phyloP scores from a whole-genome alignment of 2,113 vertebrate species.

The Irena cyanogastra region DNA sequence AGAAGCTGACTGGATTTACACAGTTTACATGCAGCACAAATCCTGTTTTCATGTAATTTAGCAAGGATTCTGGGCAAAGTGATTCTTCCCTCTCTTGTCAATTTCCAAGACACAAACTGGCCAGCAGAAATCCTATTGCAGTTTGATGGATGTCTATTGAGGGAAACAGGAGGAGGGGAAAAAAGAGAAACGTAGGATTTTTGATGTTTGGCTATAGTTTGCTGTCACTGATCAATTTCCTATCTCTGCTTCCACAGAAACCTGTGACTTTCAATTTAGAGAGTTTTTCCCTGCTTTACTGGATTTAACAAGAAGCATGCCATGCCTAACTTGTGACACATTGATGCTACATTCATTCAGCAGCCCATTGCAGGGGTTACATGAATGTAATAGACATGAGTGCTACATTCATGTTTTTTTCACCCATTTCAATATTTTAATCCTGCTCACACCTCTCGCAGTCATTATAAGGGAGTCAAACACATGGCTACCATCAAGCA shows the following conservation, averaged over 20 bases:
- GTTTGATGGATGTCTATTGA: not conserved
- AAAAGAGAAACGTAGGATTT: not conserved
- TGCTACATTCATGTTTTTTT: not conserved
- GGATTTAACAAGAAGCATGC: not conserved
- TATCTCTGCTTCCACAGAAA: not conserved
- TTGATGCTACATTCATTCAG: not conserved
- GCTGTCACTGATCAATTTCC: not conserved
- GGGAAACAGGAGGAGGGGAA: not conserved
- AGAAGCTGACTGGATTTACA: constrained; percentile 53
- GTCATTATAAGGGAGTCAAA: not conserved
- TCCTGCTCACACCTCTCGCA: not conserved
- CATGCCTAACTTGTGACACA: not conserved
- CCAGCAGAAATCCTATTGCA: constrained; percentile 20
- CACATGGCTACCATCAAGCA: not conserved
- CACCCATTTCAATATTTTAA: not conserved
- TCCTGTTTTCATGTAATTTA: constrained; percentile 41
- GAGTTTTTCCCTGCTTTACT: not conserved
- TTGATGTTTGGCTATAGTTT: not conserved
- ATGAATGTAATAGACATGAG: not conserved
- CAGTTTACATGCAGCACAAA: constrained; percentile 47
- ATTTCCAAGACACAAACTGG: not conserved
- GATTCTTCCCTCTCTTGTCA: not conserved
- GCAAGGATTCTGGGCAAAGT: not conserved
- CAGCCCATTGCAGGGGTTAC: accelerated
- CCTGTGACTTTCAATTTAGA: not conserved